These are phyloP conservation scores for Mugil cephalus DNA, from an alignment of 2,113 vertebrate genomes.

Conservation along the genomic window DNA sequence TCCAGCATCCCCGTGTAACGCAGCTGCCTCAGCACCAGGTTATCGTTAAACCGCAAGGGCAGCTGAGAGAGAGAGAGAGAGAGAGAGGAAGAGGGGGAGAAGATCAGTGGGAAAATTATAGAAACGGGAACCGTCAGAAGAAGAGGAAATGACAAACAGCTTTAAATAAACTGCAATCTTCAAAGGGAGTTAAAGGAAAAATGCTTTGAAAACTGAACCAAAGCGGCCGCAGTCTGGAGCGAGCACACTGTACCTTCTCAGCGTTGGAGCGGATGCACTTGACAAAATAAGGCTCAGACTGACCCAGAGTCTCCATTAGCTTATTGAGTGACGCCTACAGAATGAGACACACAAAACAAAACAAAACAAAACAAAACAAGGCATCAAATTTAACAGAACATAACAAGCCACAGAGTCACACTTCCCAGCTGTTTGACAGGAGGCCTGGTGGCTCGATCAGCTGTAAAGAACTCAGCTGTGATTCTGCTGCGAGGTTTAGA, in stretches of 20 bases:
- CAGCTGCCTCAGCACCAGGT: constrained; percentile 95
- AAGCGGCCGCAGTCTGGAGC: constrained; percentile 4
- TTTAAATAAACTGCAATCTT: constrained; percentile 37
- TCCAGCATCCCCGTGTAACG: constrained; percentile 99
- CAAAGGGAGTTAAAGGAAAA: constrained; percentile 40
- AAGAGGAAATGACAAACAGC: constrained; percentile 47
- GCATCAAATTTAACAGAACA: not conserved
- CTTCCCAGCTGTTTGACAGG: constrained; percentile 17
- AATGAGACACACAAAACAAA: constrained; percentile 34
- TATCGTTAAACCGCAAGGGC: constrained; percentile 92
- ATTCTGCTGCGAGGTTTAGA: no score
- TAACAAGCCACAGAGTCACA: not conserved
- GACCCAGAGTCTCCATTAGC: constrained; percentile 97
- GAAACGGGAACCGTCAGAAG: constrained; percentile 16
- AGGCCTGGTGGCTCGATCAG: not conserved
- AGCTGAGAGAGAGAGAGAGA: constrained; percentile 80
- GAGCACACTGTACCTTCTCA: constrained; percentile 89
- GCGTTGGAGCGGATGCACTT: constrained; percentile 99
- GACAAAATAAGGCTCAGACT: constrained; percentile 98
- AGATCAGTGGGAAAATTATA: constrained; percentile 54
- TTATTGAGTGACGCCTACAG: constrained; percentile 94
- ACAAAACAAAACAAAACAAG: not conserved
- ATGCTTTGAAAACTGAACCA: constrained; percentile 57
- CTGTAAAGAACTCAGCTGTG: no score
- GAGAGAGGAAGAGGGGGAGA: not conserved